A percentile compares a stretch with the other conserved stretches of the same genome.
phyloP scores from a whole-genome alignment of 2,888 invertebrate species.

The Drosophila meridionalis region DNA sequence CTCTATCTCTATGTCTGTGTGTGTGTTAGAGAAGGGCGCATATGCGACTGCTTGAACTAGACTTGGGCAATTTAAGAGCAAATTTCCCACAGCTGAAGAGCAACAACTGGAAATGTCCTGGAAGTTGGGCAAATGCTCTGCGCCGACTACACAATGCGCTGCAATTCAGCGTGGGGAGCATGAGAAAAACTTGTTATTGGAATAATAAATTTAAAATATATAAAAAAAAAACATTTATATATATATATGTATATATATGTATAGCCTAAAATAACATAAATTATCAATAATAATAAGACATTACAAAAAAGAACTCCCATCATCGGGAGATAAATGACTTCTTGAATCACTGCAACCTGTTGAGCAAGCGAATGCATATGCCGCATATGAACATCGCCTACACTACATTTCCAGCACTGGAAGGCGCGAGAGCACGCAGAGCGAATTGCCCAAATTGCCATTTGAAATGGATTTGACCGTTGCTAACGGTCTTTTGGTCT shows the following conservation, averaged over 20 bases:
- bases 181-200: neutral
- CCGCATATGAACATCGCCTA: neutral
- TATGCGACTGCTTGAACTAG: conserved; percentile 1
- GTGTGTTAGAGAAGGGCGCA: neutral
- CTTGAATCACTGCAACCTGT: neutral
- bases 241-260: too few relatives aligned
- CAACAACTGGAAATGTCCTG: conserved; percentile 42
- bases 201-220: neutral
- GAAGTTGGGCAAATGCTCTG: conserved; percentile 1
- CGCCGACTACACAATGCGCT: conserved; percentile 27
- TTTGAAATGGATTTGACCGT: conserved; percentile 30
- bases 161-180: neutral
- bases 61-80: conserved; percentile 39
- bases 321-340: neutral
- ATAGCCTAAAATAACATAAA: too few relatives aligned
- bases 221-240: too few relatives aligned
- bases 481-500: conserved; percentile 25
- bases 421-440: conserved; percentile 24
- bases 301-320: too few relatives aligned
- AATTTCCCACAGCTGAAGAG: conserved; percentile 61
- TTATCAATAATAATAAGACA: too few relatives aligned
- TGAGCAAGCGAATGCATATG: neutral
- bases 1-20: neutral
- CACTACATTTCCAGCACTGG: conserved; percentile 35
- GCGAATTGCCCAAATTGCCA: conserved; percentile 48